Evolutionary conservation across 2,888 invertebrate species (phyloP).

Genomic region (Eubasilissa splendida): DNA sequence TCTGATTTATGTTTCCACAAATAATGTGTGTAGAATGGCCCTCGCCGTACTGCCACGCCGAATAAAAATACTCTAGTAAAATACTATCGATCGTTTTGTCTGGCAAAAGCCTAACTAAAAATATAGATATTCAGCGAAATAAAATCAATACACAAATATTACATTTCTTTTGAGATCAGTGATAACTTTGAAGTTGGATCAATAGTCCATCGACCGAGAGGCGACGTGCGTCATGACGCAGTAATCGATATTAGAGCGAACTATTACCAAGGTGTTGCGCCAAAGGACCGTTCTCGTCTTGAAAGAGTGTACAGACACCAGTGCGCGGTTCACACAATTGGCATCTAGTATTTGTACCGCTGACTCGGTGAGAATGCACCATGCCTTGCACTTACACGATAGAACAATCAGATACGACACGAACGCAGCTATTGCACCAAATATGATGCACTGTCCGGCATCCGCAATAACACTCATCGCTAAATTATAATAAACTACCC

Average conservation of each 20-base stretch:
- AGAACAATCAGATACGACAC: constrained; percentile 6
- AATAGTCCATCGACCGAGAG: no score
- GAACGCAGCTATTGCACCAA: constrained; percentile 2
- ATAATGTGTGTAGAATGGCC: no score
- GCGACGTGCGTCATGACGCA: no score
- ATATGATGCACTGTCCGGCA: constrained; percentile 9
- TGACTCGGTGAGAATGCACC: not conserved
- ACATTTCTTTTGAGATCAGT: no score
- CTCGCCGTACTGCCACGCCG: no score
- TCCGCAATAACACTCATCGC: not conserved
- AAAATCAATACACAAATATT: no score
- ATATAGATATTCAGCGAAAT: no score
- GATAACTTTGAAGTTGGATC: no score
- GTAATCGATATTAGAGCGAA: not conserved
- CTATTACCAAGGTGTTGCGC: not conserved
- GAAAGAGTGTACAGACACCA: not conserved
- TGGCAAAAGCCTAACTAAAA: no score
- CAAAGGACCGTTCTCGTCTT: not conserved
- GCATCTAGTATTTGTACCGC: not conserved
- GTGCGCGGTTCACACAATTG: not conserved
- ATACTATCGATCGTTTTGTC: no score
- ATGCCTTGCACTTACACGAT: constrained; percentile 1
- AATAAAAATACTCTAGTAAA: no score
- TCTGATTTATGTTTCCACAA: no score
- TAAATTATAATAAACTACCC: not conserved